Evolutionary conservation across 2,797 vertebrate genomes (phyloP).

Genomic region (Bryconaethiops microstoma): DNA sequence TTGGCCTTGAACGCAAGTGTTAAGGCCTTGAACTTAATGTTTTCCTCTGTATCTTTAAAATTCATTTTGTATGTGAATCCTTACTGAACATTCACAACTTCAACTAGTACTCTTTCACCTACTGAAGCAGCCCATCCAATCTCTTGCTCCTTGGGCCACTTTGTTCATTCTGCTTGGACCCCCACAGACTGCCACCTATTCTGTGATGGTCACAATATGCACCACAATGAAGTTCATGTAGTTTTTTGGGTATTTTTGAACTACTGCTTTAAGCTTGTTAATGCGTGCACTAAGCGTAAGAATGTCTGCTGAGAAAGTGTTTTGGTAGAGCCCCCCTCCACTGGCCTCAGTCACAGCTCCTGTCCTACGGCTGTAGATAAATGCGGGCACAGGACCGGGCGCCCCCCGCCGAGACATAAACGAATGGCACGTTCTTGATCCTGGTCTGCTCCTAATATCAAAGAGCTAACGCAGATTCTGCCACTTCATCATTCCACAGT

Average conservation of each 20-base stretch:
- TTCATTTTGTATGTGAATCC: too few relatives aligned
- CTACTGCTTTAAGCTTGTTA: background rate
- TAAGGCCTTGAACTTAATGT: too few relatives aligned
- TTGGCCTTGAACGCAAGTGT: too few relatives aligned
- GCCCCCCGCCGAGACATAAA: background rate
- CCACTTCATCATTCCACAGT: slow-evolving; percentile 17
- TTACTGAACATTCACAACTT: too few relatives aligned
- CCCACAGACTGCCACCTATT: too few relatives aligned
- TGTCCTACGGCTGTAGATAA: slow-evolving; percentile 8
- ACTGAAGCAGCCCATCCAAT: too few relatives aligned
- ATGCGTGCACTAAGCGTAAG: background rate
- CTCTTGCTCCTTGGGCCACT: too few relatives aligned
- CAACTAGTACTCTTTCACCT: too few relatives aligned
- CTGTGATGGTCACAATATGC: too few relatives aligned
- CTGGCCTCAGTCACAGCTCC: background rate
- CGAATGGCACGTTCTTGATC: slow-evolving; percentile 28
- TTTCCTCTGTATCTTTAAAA: too few relatives aligned
- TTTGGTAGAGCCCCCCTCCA: background rate
- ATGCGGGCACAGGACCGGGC: background rate
- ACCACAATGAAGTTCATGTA: too few relatives aligned
- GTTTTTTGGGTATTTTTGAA: background rate
- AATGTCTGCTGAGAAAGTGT: background rate
- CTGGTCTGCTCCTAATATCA: slow-evolving; percentile 15
- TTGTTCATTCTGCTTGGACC: too few relatives aligned
- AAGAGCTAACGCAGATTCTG: slow-evolving; percentile 25